phyloP scores from a whole-genome alignment of 2,113 vertebrate genomes.

The Callospermophilus lateralis region DNA sequence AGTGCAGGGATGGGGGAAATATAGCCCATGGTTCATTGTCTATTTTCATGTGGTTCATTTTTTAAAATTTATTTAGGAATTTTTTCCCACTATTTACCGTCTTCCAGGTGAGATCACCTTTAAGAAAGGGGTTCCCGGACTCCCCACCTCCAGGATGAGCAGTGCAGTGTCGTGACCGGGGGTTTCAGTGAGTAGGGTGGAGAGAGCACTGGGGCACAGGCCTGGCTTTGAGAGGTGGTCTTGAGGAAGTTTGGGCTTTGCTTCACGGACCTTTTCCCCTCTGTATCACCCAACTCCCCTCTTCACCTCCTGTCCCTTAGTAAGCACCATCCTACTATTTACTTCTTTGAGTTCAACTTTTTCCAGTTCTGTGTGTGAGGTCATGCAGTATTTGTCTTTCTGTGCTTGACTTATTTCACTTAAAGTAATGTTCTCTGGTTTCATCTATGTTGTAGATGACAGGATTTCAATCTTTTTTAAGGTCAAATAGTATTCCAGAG shows the following conservation, averaged over 20 bases:
- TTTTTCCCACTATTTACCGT: conserved; percentile 33
- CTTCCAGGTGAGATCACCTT: conserved; percentile 84
- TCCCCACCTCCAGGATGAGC: conserved; percentile 85
- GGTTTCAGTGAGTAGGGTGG: conserved; percentile 88
- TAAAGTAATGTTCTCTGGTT: background rate
- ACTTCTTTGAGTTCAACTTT: background rate
- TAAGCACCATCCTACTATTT: background rate
- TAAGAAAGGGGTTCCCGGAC: conserved; percentile 80
- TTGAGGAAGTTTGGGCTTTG: background rate
- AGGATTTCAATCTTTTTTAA: background rate
- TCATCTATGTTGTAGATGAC: background rate
- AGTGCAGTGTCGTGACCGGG: conserved; percentile 89
- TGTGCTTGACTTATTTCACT: background rate
- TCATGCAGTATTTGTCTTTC: background rate
- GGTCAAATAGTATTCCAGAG: background rate
- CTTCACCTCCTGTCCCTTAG: background rate
- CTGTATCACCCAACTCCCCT: too few relatives aligned
- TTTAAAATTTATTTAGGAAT: background rate
- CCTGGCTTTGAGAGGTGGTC: background rate
- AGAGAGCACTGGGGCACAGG: accelerated
- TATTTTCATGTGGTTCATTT: background rate
- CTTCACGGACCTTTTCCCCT: background rate
- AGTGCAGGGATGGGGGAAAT: too few relatives aligned
- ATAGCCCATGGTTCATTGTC: too few relatives aligned
- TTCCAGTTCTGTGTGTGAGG: background rate